Conservation (phyloP, 2,888 invertebrate species). For the Strigamia transsilvanica region DNA sequence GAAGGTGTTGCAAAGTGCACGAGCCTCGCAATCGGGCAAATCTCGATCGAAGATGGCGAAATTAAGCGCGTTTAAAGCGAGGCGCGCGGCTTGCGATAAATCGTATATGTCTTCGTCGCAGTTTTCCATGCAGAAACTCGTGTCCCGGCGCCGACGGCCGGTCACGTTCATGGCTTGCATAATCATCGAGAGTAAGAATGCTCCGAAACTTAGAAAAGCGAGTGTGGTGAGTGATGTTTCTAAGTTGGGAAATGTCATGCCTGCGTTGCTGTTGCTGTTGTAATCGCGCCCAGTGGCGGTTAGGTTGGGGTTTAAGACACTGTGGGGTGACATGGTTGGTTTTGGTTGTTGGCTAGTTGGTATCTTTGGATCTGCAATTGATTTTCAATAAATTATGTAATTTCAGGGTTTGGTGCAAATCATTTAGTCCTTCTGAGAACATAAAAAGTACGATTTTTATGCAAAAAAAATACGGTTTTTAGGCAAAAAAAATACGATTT, state of each 20-base stretch:
- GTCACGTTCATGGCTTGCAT: constrained; percentile 51
- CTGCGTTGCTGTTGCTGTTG: background rate
- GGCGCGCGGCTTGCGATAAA: constrained; percentile 1
- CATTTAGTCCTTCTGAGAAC: too few species aligned
- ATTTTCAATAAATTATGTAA: too few species aligned
- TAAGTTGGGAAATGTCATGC: constrained; percentile 33
- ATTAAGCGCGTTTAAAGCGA: constrained; percentile 43
- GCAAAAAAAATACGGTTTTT: too few species aligned
- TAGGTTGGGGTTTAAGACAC: background rate
- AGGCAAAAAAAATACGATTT: too few species aligned
- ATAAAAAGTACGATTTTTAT: too few species aligned
- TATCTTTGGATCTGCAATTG: too few species aligned
- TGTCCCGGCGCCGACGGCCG: constrained; percentile 9
- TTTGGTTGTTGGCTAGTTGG: background rate
- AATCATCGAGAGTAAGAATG: constrained; percentile 44
- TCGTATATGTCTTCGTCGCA: constrained; percentile 9
- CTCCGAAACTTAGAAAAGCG: constrained; percentile 51
- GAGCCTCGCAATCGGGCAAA: constrained; percentile 24
- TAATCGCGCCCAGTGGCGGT: background rate
- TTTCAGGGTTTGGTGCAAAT: too few species aligned
- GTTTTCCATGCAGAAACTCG: background rate
- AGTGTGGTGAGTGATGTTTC: constrained; percentile 50
- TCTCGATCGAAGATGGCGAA: constrained; percentile 30
- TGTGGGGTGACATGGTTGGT: background rate
- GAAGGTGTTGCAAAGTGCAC: constrained; percentile 41